A percentile compares a stretch with the other conserved stretches of the same genome.
Conservation (phyloP, 2,797 vertebrate species). For the Sorex maritimensis region DNA sequence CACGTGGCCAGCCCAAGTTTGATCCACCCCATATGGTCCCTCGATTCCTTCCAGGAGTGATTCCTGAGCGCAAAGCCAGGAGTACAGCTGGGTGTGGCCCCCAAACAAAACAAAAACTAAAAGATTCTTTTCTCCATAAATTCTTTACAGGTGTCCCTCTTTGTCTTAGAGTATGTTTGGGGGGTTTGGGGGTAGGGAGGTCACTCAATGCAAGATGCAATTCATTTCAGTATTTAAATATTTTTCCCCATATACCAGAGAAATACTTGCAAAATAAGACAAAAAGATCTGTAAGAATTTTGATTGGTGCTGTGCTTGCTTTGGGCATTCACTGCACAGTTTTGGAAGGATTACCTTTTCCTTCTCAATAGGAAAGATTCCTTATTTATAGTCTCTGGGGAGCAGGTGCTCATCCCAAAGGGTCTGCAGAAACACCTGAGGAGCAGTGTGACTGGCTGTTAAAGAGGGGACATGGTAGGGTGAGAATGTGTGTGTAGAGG, state of each 20-base stretch:
- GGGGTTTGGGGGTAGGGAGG: not conserved
- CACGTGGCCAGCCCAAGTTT: too few species aligned
- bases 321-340: constrained; percentile 5
- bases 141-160: not conserved
- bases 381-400: not conserved
- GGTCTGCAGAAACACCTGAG: not conserved
- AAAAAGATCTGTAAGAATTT: not conserved
- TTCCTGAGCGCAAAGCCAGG: too few species aligned
- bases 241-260: constrained; percentile 4
- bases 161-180: not conserved
- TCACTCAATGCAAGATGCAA: not conserved
- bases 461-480: not conserved
- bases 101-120: too few species aligned
- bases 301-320: not conserved
- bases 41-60: too few species aligned
- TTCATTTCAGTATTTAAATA: constrained; percentile 59
- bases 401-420: not conserved
- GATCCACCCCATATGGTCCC: too few species aligned
- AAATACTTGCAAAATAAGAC: not conserved
- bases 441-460: not conserved
- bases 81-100: too few species aligned
- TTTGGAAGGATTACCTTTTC: constrained; percentile 12
- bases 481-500: not conserved
- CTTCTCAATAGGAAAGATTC: constrained; percentile 7
- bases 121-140: not conserved